phyloP scores from a whole-genome alignment of 2,113 vertebrate species.

The Gnathonemus echidnorhynchus region DNA sequence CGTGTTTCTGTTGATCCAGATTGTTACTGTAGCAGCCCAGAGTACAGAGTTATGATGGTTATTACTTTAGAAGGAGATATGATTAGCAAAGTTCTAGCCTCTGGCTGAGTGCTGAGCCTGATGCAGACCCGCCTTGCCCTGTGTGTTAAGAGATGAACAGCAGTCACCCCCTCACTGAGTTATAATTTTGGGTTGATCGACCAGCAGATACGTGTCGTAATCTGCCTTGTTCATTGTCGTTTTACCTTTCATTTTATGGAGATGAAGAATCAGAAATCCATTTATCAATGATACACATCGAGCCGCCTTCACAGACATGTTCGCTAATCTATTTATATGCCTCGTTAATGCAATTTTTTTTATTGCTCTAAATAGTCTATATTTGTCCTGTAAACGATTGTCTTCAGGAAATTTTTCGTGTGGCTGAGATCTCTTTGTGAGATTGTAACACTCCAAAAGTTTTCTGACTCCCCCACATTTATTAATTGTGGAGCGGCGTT shows the following conservation, averaged over 20 bases:
- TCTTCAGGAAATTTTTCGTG: conserved; percentile 57
- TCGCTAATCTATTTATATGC: conserved; percentile 65
- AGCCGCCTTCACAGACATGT: conserved; percentile 56
- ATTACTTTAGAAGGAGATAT: conserved; percentile 36
- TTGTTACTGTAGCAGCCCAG: conserved; percentile 44
- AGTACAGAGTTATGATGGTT: conserved; percentile 40
- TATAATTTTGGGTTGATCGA: conserved; percentile 54
- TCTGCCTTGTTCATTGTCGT: conserved; percentile 57
- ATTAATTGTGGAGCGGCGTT: neutral
- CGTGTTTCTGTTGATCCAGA: conserved; percentile 45
- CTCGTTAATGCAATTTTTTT: conserved; percentile 46
- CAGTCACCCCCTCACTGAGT: conserved; percentile 40
- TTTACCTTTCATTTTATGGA: conserved; percentile 53
- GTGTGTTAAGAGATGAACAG: conserved; percentile 40
- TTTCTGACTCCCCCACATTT: neutral
- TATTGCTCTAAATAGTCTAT: conserved; percentile 53
- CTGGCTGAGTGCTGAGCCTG: conserved; percentile 50
- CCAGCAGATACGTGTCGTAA: conserved; percentile 56
- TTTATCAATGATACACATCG: conserved; percentile 66
- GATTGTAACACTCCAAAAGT: conserved; percentile 24
- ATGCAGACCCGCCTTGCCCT: conserved; percentile 47
- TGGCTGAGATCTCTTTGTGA: conserved; percentile 55
- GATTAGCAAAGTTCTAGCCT: conserved; percentile 47
- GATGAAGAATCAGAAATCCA: conserved; percentile 64
- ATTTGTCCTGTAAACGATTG: conserved; percentile 62